Base-by-base conservation (phyloP, 2,888 invertebrate genomes). In the Thera obeliscata region DNA sequence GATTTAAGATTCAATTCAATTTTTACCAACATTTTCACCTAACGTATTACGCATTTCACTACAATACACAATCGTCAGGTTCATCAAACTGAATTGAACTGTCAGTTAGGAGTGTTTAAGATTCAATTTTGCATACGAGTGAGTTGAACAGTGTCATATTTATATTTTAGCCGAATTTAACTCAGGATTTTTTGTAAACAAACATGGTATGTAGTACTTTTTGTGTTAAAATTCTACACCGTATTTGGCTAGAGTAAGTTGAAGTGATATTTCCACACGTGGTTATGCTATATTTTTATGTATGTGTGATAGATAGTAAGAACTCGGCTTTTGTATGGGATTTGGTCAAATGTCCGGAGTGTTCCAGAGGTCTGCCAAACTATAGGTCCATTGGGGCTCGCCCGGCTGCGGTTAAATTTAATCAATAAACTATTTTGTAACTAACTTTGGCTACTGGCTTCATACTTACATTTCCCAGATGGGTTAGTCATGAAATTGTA, bases 351-450 rank as follows among this genome's bases (percentile, higher is more conserved):
- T 22, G 22, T 22, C 22, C 22, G 22, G 22, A 22, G 22, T 7
- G 63, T 43, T 36, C 46, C 58, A 41, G 9, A 59, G 58, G 61
- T 48, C 61, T 46, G 12, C 2, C 12, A 9, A 12, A 52, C 56
- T 55, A 56, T 35, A 38, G 61, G 57, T 57, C 63, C 60, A 56
- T 50, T 38, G 64, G 60, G 64, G 48, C 50, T 67, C 60, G 64
- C 59, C 67, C 60, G 36, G 63, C 50, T 64, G 67, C 36, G 67
- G 67, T 67, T 50, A 52, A 60, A 67, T 67, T 67, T 60, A 67
- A 67, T 67, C 67, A 67, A 67, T 67, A 64, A 60, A 64, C 67
- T 64, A 59, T 69, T 68, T 57, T 55, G 58, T 54, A 64, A 56
- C 54, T 59, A 63, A 58, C 58, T 62, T 50, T 55, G 49, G 62